phyloP scores from a whole-genome alignment of 2,113 vertebrate genomes.

The Mormyrus lacerda region DNA sequence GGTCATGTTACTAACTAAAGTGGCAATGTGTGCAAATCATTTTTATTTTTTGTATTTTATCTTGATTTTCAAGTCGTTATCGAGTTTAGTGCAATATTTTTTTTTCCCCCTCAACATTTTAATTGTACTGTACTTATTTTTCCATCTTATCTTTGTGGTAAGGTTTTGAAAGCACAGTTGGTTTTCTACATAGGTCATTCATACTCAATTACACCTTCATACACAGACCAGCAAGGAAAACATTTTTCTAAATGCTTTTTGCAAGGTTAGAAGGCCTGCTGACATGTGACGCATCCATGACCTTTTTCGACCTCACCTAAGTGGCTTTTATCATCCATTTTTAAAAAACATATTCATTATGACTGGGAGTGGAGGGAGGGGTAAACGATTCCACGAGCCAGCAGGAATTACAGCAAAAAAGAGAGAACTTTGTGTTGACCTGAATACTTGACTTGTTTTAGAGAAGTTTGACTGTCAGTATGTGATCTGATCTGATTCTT shows the following conservation, averaged over 20 bases:
- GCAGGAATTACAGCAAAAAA: neutral
- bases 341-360: neutral
- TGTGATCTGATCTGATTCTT: neutral
- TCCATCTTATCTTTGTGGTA: constrained; percentile 21
- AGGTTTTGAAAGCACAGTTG: constrained; percentile 27
- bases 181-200: constrained; percentile 51
- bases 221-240: neutral
- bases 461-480: neutral
- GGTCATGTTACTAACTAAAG: constrained; percentile 37
- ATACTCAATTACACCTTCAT: constrained; percentile 14
- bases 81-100: constrained; percentile 24
- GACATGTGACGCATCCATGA: neutral
- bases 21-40: constrained; percentile 34
- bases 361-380: neutral
- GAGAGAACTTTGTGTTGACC: neutral
- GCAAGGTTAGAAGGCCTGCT: neutral
- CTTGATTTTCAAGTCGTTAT: constrained; percentile 16
- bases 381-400: neutral
- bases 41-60: constrained; percentile 11
- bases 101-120: neutral
- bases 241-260: neutral
- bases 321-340: neutral
- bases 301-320: neutral
- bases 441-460: neutral
- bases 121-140: constrained; percentile 20